Base-by-base conservation (phyloP, 2,113 vertebrate species). In the Hyaena hyaena region DNA sequence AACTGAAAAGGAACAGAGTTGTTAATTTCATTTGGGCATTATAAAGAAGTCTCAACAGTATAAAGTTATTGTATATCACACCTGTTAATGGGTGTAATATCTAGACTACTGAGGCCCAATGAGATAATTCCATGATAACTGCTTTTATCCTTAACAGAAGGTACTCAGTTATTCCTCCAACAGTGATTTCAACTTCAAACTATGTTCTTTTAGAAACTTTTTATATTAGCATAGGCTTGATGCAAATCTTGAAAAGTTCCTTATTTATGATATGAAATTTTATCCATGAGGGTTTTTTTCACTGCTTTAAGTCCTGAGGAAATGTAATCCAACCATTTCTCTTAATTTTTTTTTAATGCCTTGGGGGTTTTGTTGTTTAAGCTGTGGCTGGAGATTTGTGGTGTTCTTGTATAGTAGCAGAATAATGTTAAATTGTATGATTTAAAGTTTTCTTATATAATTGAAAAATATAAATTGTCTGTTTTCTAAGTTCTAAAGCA, bases 1-100 rank as follows among this genome's bases (percentile, higher is more conserved):
- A 98, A 98, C 90, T 96, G 43, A 94, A 87, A 93, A 79, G 45
- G 43, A 93, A 23, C 68, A 33, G 31, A 93, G 87, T 88, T 19
- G 14, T 61, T 88, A 1, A 48, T 95, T 91, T 97, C 5, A 68
- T 82, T 71, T 68, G 71, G n/a, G 4, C 21, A 50, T 71, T 92
- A 24, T 17, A 69, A 65, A 92, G 45, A 79, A 1, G 10, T 80
- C n/a, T 95, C 4, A 39, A n/a, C 48, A 80, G 7, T 53, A 1
- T 69, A 21, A 87, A 90, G 53, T 76, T 69, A 58, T 17, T 55
- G 2, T 66, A 58, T 4, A 35, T 73, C 66, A 71, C 61, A 48
- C 65, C 28, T 69, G 31, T 21, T 90, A 91, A 33, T 65, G 21
- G 48, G n/a, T 82, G 9, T 80, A 35, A n/a, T 89, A 48, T 17